phyloP scores from a whole-genome alignment of 2,888 invertebrate genomes.

The Thysanoteuthis rhombus region DNA sequence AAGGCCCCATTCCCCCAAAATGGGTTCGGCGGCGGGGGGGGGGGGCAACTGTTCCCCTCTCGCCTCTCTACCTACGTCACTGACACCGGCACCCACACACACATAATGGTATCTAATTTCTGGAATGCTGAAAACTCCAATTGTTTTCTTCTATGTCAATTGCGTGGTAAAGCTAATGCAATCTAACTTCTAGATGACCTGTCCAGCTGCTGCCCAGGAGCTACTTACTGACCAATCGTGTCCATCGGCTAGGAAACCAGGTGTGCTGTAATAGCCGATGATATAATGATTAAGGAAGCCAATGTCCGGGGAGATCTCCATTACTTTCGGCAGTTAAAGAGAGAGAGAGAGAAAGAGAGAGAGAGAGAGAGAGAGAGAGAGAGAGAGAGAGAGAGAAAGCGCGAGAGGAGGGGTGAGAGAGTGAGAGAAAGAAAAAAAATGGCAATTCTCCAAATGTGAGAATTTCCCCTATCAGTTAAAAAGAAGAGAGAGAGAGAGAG shows the following conservation, averaged over 20 bases:
- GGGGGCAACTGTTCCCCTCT: no score
- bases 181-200: not conserved
- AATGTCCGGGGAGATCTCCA: not conserved
- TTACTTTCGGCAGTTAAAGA: not conserved
- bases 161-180: not conserved
- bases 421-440: not conserved
- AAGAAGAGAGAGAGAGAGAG: no score
- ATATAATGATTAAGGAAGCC: slow-evolving; percentile 12
- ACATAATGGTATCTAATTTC: not conserved
- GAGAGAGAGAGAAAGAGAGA: not conserved
- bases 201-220: not conserved
- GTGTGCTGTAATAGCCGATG: not conserved
- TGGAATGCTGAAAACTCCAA: not conserved
- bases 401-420: not conserved
- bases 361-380: not conserved
- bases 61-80: no score
- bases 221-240: not conserved
- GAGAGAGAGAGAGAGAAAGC: not conserved
- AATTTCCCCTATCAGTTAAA: no score
- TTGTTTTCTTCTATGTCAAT: not conserved
- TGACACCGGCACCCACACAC: no score
- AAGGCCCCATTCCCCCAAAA: no score
- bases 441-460: not conserved
- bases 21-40: no score
- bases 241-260: not conserved